Conservation (phyloP, 2,797 vertebrate species). For the Sylvia borin region DNA sequence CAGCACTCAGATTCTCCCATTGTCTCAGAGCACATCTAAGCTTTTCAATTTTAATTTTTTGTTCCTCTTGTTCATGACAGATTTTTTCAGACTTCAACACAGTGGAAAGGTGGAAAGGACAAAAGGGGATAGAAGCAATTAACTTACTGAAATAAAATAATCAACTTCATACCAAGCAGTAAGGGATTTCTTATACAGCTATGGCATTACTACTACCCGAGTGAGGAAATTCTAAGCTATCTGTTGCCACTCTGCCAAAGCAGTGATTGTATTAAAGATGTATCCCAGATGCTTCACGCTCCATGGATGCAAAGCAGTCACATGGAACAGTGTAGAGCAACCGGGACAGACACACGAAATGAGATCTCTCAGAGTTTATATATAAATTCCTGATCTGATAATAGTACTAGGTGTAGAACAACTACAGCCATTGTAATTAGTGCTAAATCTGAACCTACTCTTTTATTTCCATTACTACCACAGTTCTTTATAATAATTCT, state of each 20-base stretch:
- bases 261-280: background rate
- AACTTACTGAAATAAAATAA: slow-evolving; percentile 44
- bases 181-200: background rate
- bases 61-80: background rate
- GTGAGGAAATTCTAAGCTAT: background rate
- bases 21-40: background rate
- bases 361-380: background rate
- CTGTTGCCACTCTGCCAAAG: background rate
- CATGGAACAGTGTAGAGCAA: background rate
- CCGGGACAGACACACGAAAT: background rate
- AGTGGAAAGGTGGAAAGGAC: slow-evolving; percentile 4
- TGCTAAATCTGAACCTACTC: background rate
- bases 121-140: slow-evolving; percentile 43
- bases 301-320: background rate
- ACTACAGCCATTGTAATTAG: background rate
- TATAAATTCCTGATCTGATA: background rate
- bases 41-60: slow-evolving; percentile 11
- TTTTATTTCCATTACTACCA: background rate
- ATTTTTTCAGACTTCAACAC: background rate
- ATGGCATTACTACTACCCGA: background rate
- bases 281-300: background rate
- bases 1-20: background rate
- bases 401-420: background rate
- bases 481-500: background rate
- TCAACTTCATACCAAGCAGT: background rate